Conservation (phyloP, 1,140 invertebrate genomes). For the Aphis gossypii region DNA sequence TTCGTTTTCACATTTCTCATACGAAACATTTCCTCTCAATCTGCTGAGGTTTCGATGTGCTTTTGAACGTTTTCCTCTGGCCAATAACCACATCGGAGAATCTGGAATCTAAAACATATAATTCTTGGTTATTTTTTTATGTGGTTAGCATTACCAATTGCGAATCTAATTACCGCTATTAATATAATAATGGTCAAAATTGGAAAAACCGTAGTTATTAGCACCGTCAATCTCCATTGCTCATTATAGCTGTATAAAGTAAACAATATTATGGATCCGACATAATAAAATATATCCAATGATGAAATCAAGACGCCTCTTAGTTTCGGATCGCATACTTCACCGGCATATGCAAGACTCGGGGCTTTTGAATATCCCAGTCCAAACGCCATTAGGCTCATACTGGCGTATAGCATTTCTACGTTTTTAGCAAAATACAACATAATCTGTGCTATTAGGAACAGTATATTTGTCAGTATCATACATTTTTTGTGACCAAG, state of each 20-base stretch:
- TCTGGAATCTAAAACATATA: too few relatives aligned
- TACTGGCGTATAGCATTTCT: slow-evolving; percentile 55
- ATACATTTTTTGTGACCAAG: slow-evolving; percentile 60
- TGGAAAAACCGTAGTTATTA: slow-evolving; percentile 53
- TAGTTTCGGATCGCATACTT: slow-evolving; percentile 65
- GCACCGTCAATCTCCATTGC: slow-evolving; percentile 55
- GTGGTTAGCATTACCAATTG: too few relatives aligned
- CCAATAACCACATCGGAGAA: too few relatives aligned
- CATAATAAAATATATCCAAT: slow-evolving; percentile 1
- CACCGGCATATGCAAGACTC: slow-evolving; percentile 66
- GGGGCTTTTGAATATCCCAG: slow-evolving; percentile 66
- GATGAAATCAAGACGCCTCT: slow-evolving; percentile 47
- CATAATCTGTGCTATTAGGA: slow-evolving; percentile 59
- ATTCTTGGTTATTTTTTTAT: too few relatives aligned
- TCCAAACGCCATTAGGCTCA: slow-evolving; percentile 62
- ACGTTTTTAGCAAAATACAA: slow-evolving; percentile 55
- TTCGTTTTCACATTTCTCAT: too few relatives aligned
- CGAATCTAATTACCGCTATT: too few relatives aligned
- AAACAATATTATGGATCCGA: too few relatives aligned
- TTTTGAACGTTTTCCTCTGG: too few relatives aligned
- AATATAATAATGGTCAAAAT: too few relatives aligned
- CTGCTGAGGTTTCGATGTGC: too few relatives aligned
- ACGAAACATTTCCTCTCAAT: too few relatives aligned
- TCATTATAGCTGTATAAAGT: too few relatives aligned
- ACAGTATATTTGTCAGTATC: slow-evolving; percentile 60